phyloP scores from a whole-genome alignment of 30 jellyfish, hydroid and myxozoan species.

The Catostylus mosaicus region DNA sequence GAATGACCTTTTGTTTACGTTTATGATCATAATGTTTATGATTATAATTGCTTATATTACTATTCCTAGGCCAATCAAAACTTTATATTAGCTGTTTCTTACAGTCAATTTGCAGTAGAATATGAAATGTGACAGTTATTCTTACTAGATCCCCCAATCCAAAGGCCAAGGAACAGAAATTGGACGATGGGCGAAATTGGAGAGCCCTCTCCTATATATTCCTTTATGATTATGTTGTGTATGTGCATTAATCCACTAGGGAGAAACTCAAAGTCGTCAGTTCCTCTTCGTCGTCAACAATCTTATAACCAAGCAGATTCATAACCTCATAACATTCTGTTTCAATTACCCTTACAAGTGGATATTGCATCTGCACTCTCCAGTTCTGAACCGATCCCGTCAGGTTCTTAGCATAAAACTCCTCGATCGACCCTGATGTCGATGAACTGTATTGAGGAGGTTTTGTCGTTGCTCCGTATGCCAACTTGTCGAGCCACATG shows the following conservation, averaged over 20 bases:
- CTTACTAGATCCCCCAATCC: too few species aligned
- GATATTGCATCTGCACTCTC: constrained; percentile 93
- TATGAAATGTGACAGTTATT: too few species aligned
- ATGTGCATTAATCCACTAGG: constrained; percentile 72
- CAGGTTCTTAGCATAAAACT: constrained; percentile 91
- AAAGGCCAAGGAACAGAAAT: too few species aligned
- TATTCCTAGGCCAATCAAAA: too few species aligned
- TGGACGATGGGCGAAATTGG: too few species aligned
- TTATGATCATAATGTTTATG: too few species aligned
- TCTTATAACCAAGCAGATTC: constrained; percentile 97
- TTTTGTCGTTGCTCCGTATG: constrained; percentile 86
- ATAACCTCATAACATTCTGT: constrained; percentile 99
- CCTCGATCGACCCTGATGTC: constrained; percentile 97
- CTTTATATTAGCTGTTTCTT: too few species aligned
- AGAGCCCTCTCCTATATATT: too few species aligned
- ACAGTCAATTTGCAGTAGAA: too few species aligned
- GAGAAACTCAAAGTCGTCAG: constrained; percentile 95
- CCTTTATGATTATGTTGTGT: too few species aligned
- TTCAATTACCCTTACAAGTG: constrained; percentile 91
- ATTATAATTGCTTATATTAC: too few species aligned
- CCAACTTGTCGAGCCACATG: constrained; percentile 98
- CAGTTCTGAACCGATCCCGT: constrained; percentile 98
- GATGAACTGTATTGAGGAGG: constrained; percentile 98
- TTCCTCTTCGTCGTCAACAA: constrained; percentile 99
- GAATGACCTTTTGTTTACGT: too few species aligned